A percentile compares a stretch with the other conserved stretches of the same genome.
These are phyloP conservation scores for Sinocyclocheilus anophthalmus DNA, from an alignment of 2,113 vertebrate genomes.

Conservation along the genomic window DNA sequence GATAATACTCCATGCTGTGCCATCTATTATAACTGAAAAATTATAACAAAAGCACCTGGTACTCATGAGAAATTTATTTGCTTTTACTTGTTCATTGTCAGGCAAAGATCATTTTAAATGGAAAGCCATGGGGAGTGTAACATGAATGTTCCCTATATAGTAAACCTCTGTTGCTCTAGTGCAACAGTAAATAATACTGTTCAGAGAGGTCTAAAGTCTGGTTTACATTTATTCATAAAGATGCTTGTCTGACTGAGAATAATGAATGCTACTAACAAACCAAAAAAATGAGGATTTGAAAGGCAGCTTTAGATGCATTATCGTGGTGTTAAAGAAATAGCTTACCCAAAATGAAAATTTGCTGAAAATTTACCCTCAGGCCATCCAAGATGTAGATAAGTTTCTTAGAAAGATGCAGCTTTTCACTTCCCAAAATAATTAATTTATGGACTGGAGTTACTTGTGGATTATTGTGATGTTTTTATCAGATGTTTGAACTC, in stretches of 20 bases:
- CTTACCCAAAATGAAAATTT: no score
- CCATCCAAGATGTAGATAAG: no score
- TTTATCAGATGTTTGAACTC: no score
- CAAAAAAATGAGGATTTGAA: constrained; percentile 16
- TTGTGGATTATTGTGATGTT: neutral
- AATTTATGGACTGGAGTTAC: neutral
- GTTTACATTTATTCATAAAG: neutral
- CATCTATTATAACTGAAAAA: constrained; percentile 2
- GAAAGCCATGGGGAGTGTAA: neutral
- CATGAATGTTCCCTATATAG: neutral
- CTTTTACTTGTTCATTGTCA: constrained; percentile 14
- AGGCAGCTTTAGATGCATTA: constrained; percentile 36
- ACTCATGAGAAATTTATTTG: constrained; percentile 7
- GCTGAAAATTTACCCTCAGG: neutral
- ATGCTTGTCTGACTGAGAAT: neutral
- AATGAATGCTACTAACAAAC: neutral
- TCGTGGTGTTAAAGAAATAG: neutral
- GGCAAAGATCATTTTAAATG: constrained; percentile 8
- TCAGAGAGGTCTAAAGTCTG: neutral
- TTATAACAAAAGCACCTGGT: constrained; percentile 25
- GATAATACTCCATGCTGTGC: constrained; percentile 20
- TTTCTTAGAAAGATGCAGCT: neutral
- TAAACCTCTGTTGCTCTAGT: neutral
- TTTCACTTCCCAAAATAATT: no score
- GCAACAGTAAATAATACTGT: neutral